Percentiles rank a stretch among this genome's conserved stretches.
Evolutionary conservation across 2,113 vertebrate species (phyloP).

Genomic region (Clarias macrocephalus): DNA sequence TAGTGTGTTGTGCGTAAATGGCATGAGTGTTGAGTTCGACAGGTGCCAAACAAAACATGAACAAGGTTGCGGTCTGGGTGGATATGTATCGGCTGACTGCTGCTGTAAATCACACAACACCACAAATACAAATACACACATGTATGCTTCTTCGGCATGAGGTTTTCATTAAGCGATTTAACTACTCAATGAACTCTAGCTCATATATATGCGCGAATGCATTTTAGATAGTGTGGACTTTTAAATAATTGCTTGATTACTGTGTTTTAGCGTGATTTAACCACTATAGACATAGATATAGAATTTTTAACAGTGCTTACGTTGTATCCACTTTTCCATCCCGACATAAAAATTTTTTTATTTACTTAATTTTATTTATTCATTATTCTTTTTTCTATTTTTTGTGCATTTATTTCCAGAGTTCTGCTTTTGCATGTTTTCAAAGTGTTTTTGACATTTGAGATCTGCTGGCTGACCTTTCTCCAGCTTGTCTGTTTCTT

Average conservation of each 20-base stretch:
- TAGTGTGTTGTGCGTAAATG: constrained; percentile 40
- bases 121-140: constrained; percentile 60
- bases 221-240: neutral
- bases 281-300: neutral
- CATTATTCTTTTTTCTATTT: neutral
- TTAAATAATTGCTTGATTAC: too few relatives aligned
- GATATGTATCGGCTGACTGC: constrained; percentile 65
- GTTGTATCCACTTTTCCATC: neutral
- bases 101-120: constrained; percentile 65
- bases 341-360: neutral
- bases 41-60: constrained; percentile 73
- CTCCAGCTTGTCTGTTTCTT: constrained; percentile 36
- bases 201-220: neutral
- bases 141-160: neutral
- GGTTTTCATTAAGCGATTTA: constrained; percentile 6
- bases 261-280: neutral
- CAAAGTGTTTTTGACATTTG: constrained; percentile 7
- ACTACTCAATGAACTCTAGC: neutral
- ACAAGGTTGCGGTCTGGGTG: constrained; percentile 63
- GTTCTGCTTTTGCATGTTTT: constrained; percentile 14
- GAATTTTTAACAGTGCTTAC: neutral
- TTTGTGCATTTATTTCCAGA: neutral
- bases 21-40: constrained; percentile 50
- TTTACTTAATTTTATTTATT: neutral
- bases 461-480: constrained; percentile 38